Evolutionary conservation across 2,797 vertebrate species (phyloP).

Genomic region (Sorex maritimensis): DNA sequence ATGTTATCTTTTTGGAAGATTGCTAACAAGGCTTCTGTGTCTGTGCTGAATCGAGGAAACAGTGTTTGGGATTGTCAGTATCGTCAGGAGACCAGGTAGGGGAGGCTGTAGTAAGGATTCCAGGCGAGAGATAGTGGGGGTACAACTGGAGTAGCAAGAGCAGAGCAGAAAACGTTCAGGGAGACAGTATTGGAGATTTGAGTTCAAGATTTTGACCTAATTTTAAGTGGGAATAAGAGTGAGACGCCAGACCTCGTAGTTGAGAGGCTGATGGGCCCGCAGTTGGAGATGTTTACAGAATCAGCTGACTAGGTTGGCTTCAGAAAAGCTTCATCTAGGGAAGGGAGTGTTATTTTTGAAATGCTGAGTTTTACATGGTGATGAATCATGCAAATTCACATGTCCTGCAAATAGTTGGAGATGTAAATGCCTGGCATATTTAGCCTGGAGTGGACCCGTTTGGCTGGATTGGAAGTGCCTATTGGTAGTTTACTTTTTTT

Average conservation of each 20-base stretch:
- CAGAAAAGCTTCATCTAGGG: conserved; percentile 69
- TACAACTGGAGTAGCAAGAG: not conserved
- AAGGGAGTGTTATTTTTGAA: conserved; percentile 83
- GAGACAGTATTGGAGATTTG: not conserved
- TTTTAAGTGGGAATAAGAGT: conserved; percentile 44
- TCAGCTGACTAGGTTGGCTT: conserved; percentile 70
- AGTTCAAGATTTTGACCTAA: conserved; percentile 14
- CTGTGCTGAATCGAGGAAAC: not conserved
- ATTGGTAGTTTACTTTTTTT: conserved; percentile 67
- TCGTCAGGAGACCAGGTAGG: not conserved
- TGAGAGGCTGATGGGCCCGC: not conserved
- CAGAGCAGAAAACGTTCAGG: not conserved
- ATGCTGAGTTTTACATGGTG: conserved; percentile 74
- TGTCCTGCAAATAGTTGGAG: conserved; percentile 80
- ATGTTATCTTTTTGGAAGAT: not conserved
- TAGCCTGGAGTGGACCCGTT: conserved; percentile 77
- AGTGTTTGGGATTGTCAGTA: not conserved
- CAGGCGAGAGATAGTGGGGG: not conserved
- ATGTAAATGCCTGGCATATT: conserved; percentile 66
- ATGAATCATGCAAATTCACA: conserved; percentile 81
- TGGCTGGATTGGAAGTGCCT: conserved; percentile 55
- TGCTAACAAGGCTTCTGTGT: not conserved
- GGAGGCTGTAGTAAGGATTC: not conserved
- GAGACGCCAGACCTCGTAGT: not conserved
- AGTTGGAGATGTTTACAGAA: conserved; percentile 40